Conservation (phyloP, 1,140 invertebrate species). For the Eumeta japonica region DNA sequence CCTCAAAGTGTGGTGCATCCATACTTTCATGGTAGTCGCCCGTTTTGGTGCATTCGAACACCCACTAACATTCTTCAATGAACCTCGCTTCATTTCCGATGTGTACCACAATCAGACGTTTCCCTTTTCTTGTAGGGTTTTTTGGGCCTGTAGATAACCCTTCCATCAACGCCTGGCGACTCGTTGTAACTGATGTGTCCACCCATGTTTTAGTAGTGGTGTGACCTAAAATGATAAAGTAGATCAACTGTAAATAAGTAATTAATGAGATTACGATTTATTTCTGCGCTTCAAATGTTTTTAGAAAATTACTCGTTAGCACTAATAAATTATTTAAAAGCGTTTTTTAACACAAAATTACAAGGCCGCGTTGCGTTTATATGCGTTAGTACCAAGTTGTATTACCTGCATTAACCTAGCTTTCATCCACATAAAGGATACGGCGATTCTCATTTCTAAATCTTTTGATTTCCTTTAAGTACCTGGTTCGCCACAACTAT, state of each 20-base stretch:
- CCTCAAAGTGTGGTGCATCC: slow-evolving; percentile 2
- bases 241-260: no score
- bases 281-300: no score
- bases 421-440: slow-evolving; percentile 3
- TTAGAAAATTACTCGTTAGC: no score
- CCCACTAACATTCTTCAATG: slow-evolving; percentile 2
- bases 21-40: slow-evolving; percentile 6
- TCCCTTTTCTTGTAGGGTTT: slow-evolving; percentile 19
- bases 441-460: not conserved
- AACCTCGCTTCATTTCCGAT: slow-evolving; percentile 14
- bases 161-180: slow-evolving; percentile 15
- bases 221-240: no score
- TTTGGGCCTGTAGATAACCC: slow-evolving; percentile 21
- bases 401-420: not conserved
- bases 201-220: not conserved
- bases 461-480: not conserved
- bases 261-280: no score
- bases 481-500: slow-evolving; percentile 11
- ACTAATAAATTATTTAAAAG: no score
- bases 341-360: no score
- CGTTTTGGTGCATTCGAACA: slow-evolving; percentile 8
- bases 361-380: no score
- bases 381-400: not conserved
- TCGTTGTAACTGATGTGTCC: not conserved
- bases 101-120: slow-evolving; percentile 16